phyloP scores from a whole-genome alignment of 2,888 invertebrate species.

The Chrysopilus asiliformis region DNA sequence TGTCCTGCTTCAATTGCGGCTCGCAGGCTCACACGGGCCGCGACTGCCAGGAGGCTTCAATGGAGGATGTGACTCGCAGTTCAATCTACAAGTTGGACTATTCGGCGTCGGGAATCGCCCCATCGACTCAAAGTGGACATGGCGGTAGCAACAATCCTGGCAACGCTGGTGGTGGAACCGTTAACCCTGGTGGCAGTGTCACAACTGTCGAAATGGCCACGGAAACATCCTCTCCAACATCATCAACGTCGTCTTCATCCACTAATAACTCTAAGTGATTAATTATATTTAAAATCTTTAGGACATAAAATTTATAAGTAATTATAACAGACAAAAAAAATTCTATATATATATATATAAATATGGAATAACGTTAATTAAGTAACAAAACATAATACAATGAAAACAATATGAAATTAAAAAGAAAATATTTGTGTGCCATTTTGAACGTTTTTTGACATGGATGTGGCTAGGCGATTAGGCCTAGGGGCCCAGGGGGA shows the following conservation, averaged over 20 bases:
- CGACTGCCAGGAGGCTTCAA: slow-evolving; percentile 81
- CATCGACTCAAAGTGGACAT: neutral
- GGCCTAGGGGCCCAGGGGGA: no score
- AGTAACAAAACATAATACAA: no score
- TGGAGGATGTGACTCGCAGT: slow-evolving; percentile 79
- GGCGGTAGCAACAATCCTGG: slow-evolving; percentile 7
- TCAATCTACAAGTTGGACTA: slow-evolving; percentile 56
- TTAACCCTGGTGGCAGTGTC: slow-evolving; percentile 13
- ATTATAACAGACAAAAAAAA: no score
- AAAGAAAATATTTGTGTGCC: no score
- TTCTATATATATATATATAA: no score
- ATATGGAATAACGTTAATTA: no score
- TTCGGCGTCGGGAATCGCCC: slow-evolving; percentile 22
- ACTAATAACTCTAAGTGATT: slow-evolving; percentile 20
- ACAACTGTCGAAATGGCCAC: slow-evolving; percentile 15
- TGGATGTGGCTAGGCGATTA: no score
- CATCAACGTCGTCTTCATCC: slow-evolving; percentile 19
- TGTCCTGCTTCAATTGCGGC: slow-evolving; percentile 87
- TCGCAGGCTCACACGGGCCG: slow-evolving; percentile 66
- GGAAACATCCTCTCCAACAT: slow-evolving; percentile 18
- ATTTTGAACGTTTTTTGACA: no score
- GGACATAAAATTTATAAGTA: no score
- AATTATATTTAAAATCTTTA: slow-evolving; percentile 17
- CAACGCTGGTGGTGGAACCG: slow-evolving; percentile 3
- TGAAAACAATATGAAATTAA: no score